phyloP scores from a whole-genome alignment of 2,113 vertebrate genomes.

The Sylvilagus bachmani region DNA sequence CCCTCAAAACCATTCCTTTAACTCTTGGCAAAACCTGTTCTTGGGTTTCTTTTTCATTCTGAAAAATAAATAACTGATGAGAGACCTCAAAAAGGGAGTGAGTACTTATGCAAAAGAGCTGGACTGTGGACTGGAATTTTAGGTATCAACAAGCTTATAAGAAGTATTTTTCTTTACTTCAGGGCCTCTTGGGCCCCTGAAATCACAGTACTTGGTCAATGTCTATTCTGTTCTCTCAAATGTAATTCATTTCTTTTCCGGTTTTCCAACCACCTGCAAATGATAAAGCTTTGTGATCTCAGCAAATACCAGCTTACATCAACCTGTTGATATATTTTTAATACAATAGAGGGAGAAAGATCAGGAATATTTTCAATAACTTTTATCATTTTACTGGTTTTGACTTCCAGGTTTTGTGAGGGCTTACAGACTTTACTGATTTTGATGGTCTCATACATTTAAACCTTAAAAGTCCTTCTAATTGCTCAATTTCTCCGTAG shows the following conservation, averaged over 20 bases:
- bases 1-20: neutral
- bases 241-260: neutral
- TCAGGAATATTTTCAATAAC: slow-evolving; percentile 28
- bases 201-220: slow-evolving; percentile 5
- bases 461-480: slow-evolving; percentile 12
- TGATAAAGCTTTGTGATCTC: slow-evolving; percentile 3
- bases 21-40: neutral
- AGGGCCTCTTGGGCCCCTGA: neutral
- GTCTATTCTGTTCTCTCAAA: slow-evolving; percentile 8
- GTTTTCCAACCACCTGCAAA: slow-evolving; percentile 36
- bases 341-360: neutral
- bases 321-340: slow-evolving; percentile 44
- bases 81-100: neutral
- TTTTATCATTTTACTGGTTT: slow-evolving; percentile 4
- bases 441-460: slow-evolving; percentile 7
- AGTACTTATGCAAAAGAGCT: slow-evolving; percentile 1
- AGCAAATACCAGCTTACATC: slow-evolving; percentile 35
- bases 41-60: slow-evolving; percentile 40
- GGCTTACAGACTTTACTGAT: neutral
- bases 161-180: neutral
- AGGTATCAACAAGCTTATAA: neutral
- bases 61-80: slow-evolving; percentile 33
- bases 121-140: neutral
- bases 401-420: neutral
- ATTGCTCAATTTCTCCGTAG: neutral